A percentile compares a stretch with the other conserved stretches of the same genome.
These are phyloP conservation scores for Odontothrips loti DNA, from an alignment of 2,888 invertebrate genomes.

Conservation along the genomic window DNA sequence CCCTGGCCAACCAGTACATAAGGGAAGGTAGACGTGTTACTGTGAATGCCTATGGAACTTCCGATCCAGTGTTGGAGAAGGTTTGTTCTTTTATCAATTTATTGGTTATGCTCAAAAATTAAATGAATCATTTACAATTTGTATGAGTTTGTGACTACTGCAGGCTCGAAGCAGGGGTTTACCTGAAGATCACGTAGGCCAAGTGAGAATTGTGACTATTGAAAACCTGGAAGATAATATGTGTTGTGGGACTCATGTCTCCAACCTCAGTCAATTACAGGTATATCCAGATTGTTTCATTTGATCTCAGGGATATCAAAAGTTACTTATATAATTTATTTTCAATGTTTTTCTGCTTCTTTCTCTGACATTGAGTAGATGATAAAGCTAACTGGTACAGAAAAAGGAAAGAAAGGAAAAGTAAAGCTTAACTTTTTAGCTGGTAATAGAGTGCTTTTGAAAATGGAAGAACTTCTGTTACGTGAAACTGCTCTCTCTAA, in stretches of 20 bases:
- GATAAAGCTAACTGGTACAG: constrained; percentile 58
- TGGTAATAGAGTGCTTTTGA: constrained; percentile 63
- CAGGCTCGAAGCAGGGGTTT: constrained; percentile 66
- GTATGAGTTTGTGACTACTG: constrained; percentile 35
- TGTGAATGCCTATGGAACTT: constrained; percentile 59
- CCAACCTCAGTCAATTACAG: constrained; percentile 59
- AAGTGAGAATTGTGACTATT: constrained; percentile 72
- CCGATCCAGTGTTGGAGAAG: constrained; percentile 57
- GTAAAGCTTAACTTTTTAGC: constrained; percentile 59
- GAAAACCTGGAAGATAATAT: constrained; percentile 72
- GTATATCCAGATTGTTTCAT: constrained; percentile 38
- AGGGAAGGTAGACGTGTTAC: constrained; percentile 58
- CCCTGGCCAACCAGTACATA: constrained; percentile 64
- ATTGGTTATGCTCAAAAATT: not conserved
- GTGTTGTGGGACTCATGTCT: constrained; percentile 86
- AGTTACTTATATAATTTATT: not conserved
- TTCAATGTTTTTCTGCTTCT: not conserved
- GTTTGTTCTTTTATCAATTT: constrained; percentile 40
- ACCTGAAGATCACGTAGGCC: constrained; percentile 73
- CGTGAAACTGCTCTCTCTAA: constrained; percentile 65
- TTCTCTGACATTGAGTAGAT: constrained; percentile 41
- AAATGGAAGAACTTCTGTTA: constrained; percentile 57
- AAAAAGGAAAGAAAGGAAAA: constrained; percentile 61
- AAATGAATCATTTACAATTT: constrained; percentile 2
- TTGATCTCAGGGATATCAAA: too few species aligned